phyloP scores from a whole-genome alignment of 2,797 vertebrate species.

The Sphenodon punctatus region DNA sequence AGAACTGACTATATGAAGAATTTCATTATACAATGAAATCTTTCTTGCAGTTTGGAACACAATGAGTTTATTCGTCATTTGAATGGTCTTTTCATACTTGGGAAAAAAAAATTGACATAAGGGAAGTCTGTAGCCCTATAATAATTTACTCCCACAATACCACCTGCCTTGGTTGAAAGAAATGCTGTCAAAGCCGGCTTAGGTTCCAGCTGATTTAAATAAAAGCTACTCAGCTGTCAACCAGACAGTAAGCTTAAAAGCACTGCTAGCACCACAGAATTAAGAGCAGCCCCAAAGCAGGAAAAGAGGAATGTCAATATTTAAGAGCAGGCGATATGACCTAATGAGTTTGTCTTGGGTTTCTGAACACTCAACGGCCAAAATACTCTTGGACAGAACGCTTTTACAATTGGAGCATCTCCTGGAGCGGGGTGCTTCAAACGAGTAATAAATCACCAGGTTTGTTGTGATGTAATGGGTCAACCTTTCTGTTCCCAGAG shows the following conservation, averaged over 20 bases:
- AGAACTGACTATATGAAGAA: not conserved
- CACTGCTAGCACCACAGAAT: not conserved
- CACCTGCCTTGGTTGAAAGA: constrained; percentile 52
- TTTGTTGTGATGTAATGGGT: too few species aligned
- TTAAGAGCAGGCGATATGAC: not conserved
- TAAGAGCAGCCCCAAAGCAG: constrained; percentile 2
- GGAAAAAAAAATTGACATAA: constrained; percentile 13
- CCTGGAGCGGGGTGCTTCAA: not conserved
- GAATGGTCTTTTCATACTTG: constrained; percentile 14
- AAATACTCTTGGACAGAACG: not conserved
- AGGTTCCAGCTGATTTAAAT: constrained; percentile 63
- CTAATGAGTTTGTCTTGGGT: constrained; percentile 26
- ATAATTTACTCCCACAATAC: constrained; percentile 57
- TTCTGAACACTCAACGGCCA: constrained; percentile 8
- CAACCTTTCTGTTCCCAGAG: too few species aligned
- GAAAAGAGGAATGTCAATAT: constrained; percentile 18
- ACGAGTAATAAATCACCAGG: not conserved
- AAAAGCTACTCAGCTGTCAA: constrained; percentile 60
- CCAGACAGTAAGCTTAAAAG: constrained; percentile 40
- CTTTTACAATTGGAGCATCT: constrained; percentile 15
- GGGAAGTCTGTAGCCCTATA: constrained; percentile 34
- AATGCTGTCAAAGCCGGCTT: constrained; percentile 59
- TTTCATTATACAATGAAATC: accelerated
- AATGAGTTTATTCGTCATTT: not conserved
- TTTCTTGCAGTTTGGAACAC: constrained; percentile 13